Conservation (phyloP, 2,797 vertebrate genomes). For the Takifugu ocellatus region DNA sequence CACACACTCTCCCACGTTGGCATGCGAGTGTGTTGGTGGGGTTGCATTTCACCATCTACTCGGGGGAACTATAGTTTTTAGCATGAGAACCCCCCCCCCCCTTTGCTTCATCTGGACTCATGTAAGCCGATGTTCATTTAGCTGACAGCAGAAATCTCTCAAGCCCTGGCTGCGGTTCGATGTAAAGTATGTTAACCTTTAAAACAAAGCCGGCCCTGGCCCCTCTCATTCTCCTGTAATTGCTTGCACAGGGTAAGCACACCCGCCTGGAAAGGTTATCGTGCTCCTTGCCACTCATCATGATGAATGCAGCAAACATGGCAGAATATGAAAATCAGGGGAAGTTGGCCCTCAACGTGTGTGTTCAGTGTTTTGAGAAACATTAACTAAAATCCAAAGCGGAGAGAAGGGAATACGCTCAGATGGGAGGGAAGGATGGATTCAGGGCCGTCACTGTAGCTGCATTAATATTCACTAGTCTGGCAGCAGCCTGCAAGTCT, state of each 20-base stretch:
- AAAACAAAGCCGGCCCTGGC: constrained; percentile 70
- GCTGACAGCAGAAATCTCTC: constrained; percentile 68
- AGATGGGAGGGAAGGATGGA: constrained; percentile 6
- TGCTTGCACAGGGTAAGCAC: constrained; percentile 68
- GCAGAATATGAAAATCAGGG: constrained; percentile 49
- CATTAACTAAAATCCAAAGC: no score
- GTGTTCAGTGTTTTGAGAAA: not conserved
- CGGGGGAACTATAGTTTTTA: constrained; percentile 12
- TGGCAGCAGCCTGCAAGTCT: constrained; percentile 32
- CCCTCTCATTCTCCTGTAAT: constrained; percentile 71
- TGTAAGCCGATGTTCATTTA: constrained; percentile 66
- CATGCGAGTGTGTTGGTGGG: constrained; percentile 18
- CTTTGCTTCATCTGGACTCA: constrained; percentile 48
- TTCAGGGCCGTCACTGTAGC: constrained; percentile 23
- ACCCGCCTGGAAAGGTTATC: constrained; percentile 74
- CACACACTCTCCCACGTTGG: constrained; percentile 2
- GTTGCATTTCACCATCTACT: not conserved
- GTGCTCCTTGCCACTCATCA: constrained; percentile 67
- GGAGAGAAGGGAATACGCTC: constrained; percentile 16
- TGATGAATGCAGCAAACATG: constrained; percentile 63
- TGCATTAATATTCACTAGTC: constrained; percentile 41
- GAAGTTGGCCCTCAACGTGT: not conserved
- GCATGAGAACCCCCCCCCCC: constrained; percentile 3
- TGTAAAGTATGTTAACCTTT: constrained; percentile 80
- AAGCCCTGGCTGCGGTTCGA: constrained; percentile 56